These are phyloP conservation scores for Brotula barbata DNA, from an alignment of 2,797 vertebrate species.

Conservation along the genomic window DNA sequence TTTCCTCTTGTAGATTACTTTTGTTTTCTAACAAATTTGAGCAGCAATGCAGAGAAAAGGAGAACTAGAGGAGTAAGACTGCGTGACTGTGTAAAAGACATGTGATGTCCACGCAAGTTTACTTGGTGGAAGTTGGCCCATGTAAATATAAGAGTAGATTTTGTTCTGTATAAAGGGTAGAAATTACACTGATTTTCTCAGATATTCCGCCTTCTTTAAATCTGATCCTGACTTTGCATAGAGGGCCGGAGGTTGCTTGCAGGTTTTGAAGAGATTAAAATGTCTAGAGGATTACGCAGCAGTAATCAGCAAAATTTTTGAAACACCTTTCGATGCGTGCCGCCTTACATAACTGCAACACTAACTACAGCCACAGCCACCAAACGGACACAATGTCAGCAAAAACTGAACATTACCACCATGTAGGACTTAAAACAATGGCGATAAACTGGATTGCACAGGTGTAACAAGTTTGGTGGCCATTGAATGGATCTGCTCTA, in stretches of 20 bases:
- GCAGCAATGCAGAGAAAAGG: slow-evolving; percentile 16
- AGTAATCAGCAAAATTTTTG: slow-evolving; percentile 70
- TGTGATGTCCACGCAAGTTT: background rate
- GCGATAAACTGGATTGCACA: no score
- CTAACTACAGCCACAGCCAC: no score
- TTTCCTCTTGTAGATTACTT: slow-evolving; percentile 43
- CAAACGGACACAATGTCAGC: no score
- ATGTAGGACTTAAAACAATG: no score
- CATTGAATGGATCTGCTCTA: no score
- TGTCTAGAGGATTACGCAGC: slow-evolving; percentile 71
- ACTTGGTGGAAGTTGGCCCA: background rate
- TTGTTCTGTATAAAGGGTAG: slow-evolving; percentile 8
- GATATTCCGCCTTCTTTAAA: background rate
- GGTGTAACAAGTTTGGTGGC: no score
- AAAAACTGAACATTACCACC: no score
- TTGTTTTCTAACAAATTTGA: slow-evolving; percentile 23
- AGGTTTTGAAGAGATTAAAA: slow-evolving; percentile 69
- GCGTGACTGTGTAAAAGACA: slow-evolving; percentile 2
- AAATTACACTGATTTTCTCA: background rate
- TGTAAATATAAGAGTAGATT: slow-evolving; percentile 3
- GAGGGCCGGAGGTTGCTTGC: slow-evolving; percentile 7
- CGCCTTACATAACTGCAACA: no score
- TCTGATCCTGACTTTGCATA: background rate
- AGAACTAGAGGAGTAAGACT: slow-evolving; percentile 35
- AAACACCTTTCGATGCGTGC: no score